Evolutionary conservation across 2,888 invertebrate genomes (phyloP).

Genomic region (Smittia sp.): DNA sequence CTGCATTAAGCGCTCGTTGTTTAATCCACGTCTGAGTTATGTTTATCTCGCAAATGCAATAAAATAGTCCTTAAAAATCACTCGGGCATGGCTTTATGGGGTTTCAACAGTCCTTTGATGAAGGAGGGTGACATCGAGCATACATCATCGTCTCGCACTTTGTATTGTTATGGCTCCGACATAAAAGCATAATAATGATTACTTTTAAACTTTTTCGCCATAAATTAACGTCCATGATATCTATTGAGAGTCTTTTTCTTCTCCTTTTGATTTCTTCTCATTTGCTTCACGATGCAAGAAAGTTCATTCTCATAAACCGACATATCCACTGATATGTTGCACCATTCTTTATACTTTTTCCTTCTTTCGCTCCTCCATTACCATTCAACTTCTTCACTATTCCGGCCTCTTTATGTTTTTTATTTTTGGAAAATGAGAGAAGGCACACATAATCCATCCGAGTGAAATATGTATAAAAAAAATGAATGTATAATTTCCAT

Average conservation of each 20-base stretch:
- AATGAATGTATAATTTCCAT: conserved; percentile 33
- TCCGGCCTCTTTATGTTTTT: conserved; percentile 19
- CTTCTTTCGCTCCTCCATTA: conserved; percentile 3
- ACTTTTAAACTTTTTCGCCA: conserved; percentile 4
- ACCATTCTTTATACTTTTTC: conserved; percentile 23
- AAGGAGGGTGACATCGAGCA: conserved; percentile 32
- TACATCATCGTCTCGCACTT: conserved; percentile 29
- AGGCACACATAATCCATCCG: conserved; percentile 32
- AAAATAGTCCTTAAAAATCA: conserved; percentile 41
- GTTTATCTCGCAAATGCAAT: conserved; percentile 40
- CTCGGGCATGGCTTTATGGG: conserved; percentile 33
- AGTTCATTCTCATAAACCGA: background rate
- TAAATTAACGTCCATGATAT: background rate
- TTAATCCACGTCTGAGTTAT: conserved; percentile 40
- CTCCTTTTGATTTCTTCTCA: background rate
- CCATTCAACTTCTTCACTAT: background rate
- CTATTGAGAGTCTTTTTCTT: background rate
- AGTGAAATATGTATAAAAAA: conserved; percentile 31
- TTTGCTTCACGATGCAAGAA: background rate
- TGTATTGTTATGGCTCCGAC: conserved; percentile 28
- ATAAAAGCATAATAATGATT: conserved; percentile 32
- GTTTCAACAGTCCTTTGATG: conserved; percentile 19
- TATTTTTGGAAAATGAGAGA: background rate
- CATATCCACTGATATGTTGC: conserved; percentile 13
- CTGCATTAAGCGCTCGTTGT: conserved; percentile 35